Evolutionary conservation across 2,797 vertebrate genomes (phyloP), one percentile per base, ranked within the genome.

Genomic region (Astyanax mexicanus): DNA sequence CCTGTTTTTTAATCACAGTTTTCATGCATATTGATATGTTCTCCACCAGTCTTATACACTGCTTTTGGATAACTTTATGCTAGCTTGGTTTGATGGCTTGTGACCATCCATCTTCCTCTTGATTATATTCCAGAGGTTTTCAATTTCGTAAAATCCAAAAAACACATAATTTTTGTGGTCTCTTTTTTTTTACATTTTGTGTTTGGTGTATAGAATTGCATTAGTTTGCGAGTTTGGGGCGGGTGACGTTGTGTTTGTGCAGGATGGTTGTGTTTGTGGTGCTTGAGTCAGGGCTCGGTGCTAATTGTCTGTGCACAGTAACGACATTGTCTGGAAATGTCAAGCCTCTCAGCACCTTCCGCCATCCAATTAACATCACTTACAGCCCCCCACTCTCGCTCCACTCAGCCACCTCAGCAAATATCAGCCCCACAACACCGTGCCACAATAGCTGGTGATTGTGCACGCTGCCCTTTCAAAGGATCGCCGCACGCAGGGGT

Each of bases 291-390:
- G 57, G 61, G 72, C 47, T 77, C 65, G 62, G 44, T 60, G 73
- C 55, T 82, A 80, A 81, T 82, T 69, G 21, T 76, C 60, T 72
- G 64, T 69, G 75, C 66, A 75, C 55, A 70, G 74, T 78, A 86
- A 89, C 85, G 80, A 81, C 85, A 82, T 86, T 84, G 60, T 84
- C 70, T 89, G 77, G 88, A 91, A 92, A 93, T 92, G 90, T 91
- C 89, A 91, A 84, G 57, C 85, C 85, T 88, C 87, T 86, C 82
- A 87, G 86, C 86, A 84, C 83, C 86, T 85, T 74, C 64, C 80
- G 81, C 55, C 51, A 64, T 79, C 73, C 78, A 61, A 77, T 81
- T 85, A 61, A 42, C 76, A 74, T 83, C 77, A 80, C 62, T 69
- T 12, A 69, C 80, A 61, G 65, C 65, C 68, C 65, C 68, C 60